These are phyloP conservation scores for Drosophila ohnishii DNA, from an alignment of 1,140 invertebrate genomes.

Conservation along the genomic window DNA sequence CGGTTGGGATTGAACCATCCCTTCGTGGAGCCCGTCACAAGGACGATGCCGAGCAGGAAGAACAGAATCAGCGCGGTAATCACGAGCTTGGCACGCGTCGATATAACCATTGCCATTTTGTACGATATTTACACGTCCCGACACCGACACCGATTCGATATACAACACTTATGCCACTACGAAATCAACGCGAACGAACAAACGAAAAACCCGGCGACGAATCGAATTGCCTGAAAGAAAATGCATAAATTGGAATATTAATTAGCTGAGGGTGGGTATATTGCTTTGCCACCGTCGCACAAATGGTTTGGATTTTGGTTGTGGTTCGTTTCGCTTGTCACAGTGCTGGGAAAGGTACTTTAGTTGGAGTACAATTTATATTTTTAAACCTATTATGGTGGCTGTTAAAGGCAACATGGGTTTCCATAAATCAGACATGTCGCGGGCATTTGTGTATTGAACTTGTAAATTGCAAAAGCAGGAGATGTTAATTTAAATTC, in stretches of 20 bases:
- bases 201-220: conserved; percentile 43
- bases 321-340: conserved; percentile 2
- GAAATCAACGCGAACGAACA: conserved; percentile 32
- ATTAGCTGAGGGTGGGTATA: conserved; percentile 41
- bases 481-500: neutral
- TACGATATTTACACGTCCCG: conserved; percentile 45
- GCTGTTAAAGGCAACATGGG: neutral
- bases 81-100: conserved; percentile 85
- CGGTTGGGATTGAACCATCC: conserved; percentile 83
- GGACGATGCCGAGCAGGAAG: conserved; percentile 84
- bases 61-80: conserved; percentile 84
- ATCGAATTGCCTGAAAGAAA: conserved; percentile 66
- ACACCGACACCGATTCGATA: conserved; percentile 15
- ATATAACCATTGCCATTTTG: conserved; percentile 86
- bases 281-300: conserved; percentile 40
- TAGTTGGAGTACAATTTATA: neutral
- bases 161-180: conserved; percentile 40
- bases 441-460: neutral
- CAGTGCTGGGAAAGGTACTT: conserved; percentile 13
- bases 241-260: conserved; percentile 56
- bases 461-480: neutral
- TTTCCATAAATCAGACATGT: neutral
- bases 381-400: neutral
- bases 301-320: conserved; percentile 62
- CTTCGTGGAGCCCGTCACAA: conserved; percentile 85